Evolutionary conservation across 2,888 invertebrate genomes (phyloP).

Genomic region (Sinopyrophorus schimmeli): DNA sequence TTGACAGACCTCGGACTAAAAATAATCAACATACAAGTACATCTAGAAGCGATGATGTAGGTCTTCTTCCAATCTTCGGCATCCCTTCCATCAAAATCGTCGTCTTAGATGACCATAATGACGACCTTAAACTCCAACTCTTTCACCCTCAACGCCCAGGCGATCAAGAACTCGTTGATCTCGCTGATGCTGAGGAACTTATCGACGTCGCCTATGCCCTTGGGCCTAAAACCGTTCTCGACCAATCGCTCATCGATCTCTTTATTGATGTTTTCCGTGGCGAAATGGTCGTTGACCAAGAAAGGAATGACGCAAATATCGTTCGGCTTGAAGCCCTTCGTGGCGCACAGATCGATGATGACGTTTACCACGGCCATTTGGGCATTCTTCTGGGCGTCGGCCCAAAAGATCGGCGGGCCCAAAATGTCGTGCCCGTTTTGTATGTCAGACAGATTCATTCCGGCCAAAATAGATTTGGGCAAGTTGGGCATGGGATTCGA

Average conservation of each 20-base stretch:
- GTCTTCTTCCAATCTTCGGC: conserved; percentile 48
- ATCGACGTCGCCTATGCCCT: conserved; percentile 47
- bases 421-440: conserved; percentile 44
- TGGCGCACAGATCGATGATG: conserved; percentile 48
- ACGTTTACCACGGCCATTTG: conserved; percentile 42
- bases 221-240: conserved; percentile 48
- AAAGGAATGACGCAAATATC: conserved; percentile 51
- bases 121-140: conserved; percentile 53
- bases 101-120: conserved; percentile 49
- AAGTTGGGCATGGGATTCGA: conserved; percentile 43
- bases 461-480: conserved; percentile 36
- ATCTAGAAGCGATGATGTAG: conserved; percentile 51
- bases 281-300: conserved; percentile 42
- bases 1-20: conserved; percentile 42
- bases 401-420: conserved; percentile 51
- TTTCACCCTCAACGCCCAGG: conserved; percentile 50
- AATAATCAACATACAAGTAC: conserved; percentile 48
- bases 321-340: conserved; percentile 50
- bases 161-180: conserved; percentile 46
- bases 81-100: conserved; percentile 49
- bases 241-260: conserved; percentile 47
- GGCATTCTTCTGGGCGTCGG: conserved; percentile 35
- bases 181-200: conserved; percentile 43
- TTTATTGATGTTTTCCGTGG: conserved; percentile 44
- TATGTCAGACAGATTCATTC: conserved; percentile 41